Evolutionary conservation across 1,140 invertebrate genomes (phyloP).

Genomic region (Ostrea denselamellosa): DNA sequence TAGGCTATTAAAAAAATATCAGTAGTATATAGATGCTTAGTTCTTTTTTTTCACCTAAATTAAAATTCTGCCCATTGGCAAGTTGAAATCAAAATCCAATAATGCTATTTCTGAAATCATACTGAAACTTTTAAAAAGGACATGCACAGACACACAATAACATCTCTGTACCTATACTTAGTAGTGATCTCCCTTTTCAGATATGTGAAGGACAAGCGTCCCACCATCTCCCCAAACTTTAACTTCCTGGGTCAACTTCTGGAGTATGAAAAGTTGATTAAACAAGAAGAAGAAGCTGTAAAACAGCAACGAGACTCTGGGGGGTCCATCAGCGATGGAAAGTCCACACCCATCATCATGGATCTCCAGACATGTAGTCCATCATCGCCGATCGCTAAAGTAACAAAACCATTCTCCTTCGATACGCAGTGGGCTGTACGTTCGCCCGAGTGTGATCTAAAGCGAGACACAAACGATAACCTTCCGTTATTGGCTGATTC

Average conservation of each 20-base stretch:
- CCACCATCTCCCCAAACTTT: slow-evolving; percentile 94
- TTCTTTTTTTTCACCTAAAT: no score
- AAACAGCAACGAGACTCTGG: slow-evolving; percentile 48
- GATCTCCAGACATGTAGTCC: slow-evolving; percentile 69
- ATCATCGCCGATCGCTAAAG: slow-evolving; percentile 65
- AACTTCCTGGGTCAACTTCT: slow-evolving; percentile 84
- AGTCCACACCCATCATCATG: slow-evolving; percentile 61
- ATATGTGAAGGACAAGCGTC: slow-evolving; percentile 90
- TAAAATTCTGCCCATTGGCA: no score
- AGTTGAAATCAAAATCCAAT: no score
- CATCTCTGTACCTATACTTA: no score
- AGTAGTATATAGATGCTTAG: no score
- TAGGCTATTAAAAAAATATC: no score
- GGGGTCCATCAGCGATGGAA: slow-evolving; percentile 8
- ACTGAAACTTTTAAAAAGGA: no score
- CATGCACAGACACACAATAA: no score
- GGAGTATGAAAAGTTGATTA: slow-evolving; percentile 81
- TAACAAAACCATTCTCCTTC: slow-evolving; percentile 55
- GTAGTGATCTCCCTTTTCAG: slow-evolving; percentile 59
- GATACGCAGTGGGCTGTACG: slow-evolving; percentile 40
- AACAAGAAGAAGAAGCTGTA: slow-evolving; percentile 59
- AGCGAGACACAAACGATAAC: slow-evolving; percentile 46
- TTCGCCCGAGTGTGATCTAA: slow-evolving; percentile 12
- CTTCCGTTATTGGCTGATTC: slow-evolving; percentile 45
- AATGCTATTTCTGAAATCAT: no score